Conservation (phyloP, 2,888 invertebrate genomes). For the Phyto melanocephala region DNA sequence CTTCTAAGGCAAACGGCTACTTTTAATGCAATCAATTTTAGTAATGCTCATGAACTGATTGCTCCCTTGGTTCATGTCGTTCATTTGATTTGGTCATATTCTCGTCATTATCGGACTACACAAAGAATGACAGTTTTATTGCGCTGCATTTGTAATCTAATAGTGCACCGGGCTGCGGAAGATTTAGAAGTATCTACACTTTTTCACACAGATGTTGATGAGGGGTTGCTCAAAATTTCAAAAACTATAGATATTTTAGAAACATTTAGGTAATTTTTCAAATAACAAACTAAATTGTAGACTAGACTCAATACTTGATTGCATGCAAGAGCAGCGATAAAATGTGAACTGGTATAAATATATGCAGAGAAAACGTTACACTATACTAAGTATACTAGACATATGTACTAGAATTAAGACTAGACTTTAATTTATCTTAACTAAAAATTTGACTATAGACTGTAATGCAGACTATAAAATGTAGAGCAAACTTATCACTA, state of each 20-base stretch:
- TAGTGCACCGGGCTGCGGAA: conserved; percentile 87
- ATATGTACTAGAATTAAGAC: too few species aligned
- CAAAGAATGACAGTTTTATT: conserved; percentile 86
- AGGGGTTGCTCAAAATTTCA: conserved; percentile 83
- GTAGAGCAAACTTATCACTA: too few species aligned
- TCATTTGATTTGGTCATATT: conserved; percentile 93
- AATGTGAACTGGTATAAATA: too few species aligned
- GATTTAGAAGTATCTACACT: conserved; percentile 88
- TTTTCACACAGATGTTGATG: conserved; percentile 90
- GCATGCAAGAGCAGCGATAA: too few species aligned
- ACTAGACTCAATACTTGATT: too few species aligned
- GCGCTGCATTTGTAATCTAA: conserved; percentile 89
- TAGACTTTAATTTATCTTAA: too few species aligned
- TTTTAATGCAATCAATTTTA: conserved; percentile 86
- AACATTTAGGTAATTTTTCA: conserved; percentile 81
- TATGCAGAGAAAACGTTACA: too few species aligned
- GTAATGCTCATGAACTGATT: conserved; percentile 82
- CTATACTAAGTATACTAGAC: too few species aligned
- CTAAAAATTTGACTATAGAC: too few species aligned
- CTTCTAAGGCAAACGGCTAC: conserved; percentile 79
- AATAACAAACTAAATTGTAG: too few species aligned
- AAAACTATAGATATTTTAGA: conserved; percentile 81
- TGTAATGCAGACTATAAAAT: too few species aligned
- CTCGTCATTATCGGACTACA: conserved; percentile 86
- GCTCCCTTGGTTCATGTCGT: conserved; percentile 89